Conservation (phyloP, 2,113 vertebrate genomes). For the Epinephelus moara region DNA sequence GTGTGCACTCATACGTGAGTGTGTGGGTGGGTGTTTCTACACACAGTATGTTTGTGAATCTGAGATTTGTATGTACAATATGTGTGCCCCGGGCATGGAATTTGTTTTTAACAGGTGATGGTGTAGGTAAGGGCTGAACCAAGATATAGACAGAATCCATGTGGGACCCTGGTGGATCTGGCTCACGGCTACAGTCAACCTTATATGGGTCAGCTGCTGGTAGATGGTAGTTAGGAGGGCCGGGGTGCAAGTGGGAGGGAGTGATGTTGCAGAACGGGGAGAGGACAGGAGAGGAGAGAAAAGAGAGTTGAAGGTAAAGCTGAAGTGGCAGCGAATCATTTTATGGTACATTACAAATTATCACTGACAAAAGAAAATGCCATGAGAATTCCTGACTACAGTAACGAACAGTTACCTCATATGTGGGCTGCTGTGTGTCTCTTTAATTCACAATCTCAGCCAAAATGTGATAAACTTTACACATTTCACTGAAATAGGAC, state of each 20-base stretch:
- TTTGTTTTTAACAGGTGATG: constrained; percentile 6
- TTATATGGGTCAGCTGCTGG: constrained; percentile 58
- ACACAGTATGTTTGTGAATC: constrained; percentile 28
- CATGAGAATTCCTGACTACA: neutral
- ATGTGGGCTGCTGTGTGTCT: neutral
- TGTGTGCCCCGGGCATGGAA: neutral
- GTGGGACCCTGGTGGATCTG: constrained; percentile 11
- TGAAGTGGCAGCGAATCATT: constrained; percentile 6
- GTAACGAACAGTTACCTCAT: neutral
- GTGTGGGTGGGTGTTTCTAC: constrained; percentile 30
- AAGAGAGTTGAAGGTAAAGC: neutral
- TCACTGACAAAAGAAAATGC: constrained; percentile 18
- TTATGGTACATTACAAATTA: constrained; percentile 5
- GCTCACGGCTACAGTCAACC: constrained; percentile 25
- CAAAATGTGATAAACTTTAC: neutral
- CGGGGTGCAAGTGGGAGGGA: neutral
- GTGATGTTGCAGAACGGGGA: neutral
- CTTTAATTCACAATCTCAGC: neutral
- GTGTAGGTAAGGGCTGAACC: neutral
- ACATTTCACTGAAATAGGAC: neutral
- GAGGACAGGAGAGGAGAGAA: neutral
- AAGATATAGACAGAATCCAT: constrained; percentile 7
- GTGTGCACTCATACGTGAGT: neutral
- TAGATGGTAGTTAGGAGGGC: neutral
- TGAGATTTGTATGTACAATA: neutral